These are phyloP conservation scores for Spodoptera frugiperda DNA, from an alignment of 1,140 invertebrate species.

Conservation along the genomic window DNA sequence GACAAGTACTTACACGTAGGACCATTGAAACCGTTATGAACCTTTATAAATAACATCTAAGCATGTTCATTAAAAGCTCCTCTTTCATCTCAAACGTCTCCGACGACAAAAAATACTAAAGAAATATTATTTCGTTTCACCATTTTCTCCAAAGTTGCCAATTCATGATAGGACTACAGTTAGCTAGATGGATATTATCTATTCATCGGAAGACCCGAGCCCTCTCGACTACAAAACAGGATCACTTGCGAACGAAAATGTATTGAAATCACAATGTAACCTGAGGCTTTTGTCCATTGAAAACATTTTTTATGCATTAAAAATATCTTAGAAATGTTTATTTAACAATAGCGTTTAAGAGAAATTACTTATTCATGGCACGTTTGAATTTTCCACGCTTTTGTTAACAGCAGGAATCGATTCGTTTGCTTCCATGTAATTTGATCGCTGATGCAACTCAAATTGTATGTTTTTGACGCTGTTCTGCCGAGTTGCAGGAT, in stretches of 20 bases:
- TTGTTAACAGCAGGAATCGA: conserved; percentile 63
- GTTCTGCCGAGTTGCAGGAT: conserved; percentile 5
- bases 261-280: conserved; percentile 84
- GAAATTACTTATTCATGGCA: conserved; percentile 74
- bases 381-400: conserved; percentile 63
- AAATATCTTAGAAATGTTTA: conserved; percentile 73
- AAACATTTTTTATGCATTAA: conserved; percentile 76
- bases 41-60: conserved; percentile 29
- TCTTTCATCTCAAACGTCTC: conserved; percentile 35
- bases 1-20: conserved; percentile 15
- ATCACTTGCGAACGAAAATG: conserved; percentile 79
- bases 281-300: conserved; percentile 71
- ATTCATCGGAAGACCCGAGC: conserved; percentile 77
- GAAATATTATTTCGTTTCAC: conserved; percentile 53
- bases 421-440: conserved; percentile 53
- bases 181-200: conserved; percentile 78
- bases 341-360: conserved; percentile 76
- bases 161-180: conserved; percentile 74
- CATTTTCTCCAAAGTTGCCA: conserved; percentile 63
- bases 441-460: conserved; percentile 43
- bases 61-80: conserved; percentile 41
- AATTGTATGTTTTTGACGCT: conserved; percentile 33
- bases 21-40: background rate
- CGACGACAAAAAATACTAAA: conserved; percentile 44
- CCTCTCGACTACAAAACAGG: conserved; percentile 74